Evolutionary conservation across 2,797 vertebrate species (phyloP), one percentile per base, ranked within the genome.

Genomic region (Poecile montanus): DNA sequence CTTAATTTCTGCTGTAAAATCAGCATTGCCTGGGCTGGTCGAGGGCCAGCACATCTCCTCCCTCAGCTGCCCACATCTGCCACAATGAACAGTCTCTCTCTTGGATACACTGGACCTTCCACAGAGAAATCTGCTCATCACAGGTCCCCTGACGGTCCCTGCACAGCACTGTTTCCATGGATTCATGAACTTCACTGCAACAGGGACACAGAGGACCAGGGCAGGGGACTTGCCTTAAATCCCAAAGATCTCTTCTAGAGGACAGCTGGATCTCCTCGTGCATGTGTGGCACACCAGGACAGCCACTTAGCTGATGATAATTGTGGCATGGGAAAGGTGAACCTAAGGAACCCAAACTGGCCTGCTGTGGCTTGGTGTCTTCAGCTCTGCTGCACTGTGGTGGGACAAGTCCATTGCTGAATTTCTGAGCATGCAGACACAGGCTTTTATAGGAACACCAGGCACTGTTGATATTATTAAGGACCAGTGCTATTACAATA

Each of bases 181-280:
- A 81, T 63, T 63, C 42, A 13, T 66, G 48, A 89, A 73, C 79
- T 81, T 75, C 13, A 29, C 47, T 45, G 82, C 70, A 66, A 53
- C 32, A 74, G 26, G 25, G 53, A 12, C 81, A 67, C n/a, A 34
- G 72, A 85, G 48, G 50, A 92, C 68, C 27, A 65, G 67, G 83
- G 86, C 36, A 65, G 54, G 26, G 78, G 32, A 75, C 94, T 93
- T 94, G 96, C 94, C 95, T 96, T 96, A 97, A 96, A 95, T 68
- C 79, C 73, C 82, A 60, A 91, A 92, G 84, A 73, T 42, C 4
- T 93, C 47, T 60, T 72, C 62, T 25, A 34, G 79, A 89, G 50
- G 57, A 74, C 68, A 81, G 45, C 57, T 78, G 81, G 78, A 71
- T 58, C 47, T 85, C 73, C 68, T 78, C 44, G 16, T 16, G 34